Percentiles rank a stretch among this genome's conserved stretches.
These are phyloP conservation scores for Henicopernis longicauda DNA, from an alignment of 2,113 vertebrate genomes.

Conservation along the genomic window DNA sequence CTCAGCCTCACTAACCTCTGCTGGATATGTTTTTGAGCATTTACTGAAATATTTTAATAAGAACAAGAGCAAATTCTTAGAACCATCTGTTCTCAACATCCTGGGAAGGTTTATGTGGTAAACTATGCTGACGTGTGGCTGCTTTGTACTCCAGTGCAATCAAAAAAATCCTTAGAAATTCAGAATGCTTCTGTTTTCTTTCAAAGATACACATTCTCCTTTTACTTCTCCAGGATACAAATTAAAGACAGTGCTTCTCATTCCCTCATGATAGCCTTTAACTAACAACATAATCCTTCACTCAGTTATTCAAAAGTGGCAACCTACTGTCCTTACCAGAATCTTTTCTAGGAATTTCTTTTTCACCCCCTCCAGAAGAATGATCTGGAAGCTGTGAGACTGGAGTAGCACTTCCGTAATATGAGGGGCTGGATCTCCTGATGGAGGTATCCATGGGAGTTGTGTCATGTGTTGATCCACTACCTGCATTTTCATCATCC, in stretches of 20 bases:
- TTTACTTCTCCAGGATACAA: neutral
- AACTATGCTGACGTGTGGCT: neutral
- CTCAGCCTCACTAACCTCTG: neutral
- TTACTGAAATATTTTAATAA: neutral
- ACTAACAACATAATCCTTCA: neutral
- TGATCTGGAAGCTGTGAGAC: neutral
- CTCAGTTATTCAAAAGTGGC: neutral
- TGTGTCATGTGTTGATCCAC: constrained; percentile 60
- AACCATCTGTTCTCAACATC: neutral
- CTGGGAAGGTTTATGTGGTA: neutral
- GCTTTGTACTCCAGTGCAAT: neutral
- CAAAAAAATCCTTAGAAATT: neutral
- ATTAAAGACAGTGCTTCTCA: neutral
- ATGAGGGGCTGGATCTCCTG: constrained; percentile 38
- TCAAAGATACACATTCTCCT: neutral
- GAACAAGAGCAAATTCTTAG: neutral
- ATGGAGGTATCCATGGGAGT: constrained; percentile 38
- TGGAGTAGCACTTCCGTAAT: neutral
- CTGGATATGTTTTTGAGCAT: neutral
- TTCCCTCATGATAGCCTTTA: neutral
- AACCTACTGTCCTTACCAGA: constrained; percentile 52
- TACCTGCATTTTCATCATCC: constrained; percentile 60
- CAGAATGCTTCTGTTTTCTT: neutral
- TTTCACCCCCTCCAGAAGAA: neutral
- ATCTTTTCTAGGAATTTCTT: neutral